Percentiles rank a stretch among this genome's conserved stretches.
Conservation (phyloP, 1,140 invertebrate species). For the Euura saliciscinereae region DNA sequence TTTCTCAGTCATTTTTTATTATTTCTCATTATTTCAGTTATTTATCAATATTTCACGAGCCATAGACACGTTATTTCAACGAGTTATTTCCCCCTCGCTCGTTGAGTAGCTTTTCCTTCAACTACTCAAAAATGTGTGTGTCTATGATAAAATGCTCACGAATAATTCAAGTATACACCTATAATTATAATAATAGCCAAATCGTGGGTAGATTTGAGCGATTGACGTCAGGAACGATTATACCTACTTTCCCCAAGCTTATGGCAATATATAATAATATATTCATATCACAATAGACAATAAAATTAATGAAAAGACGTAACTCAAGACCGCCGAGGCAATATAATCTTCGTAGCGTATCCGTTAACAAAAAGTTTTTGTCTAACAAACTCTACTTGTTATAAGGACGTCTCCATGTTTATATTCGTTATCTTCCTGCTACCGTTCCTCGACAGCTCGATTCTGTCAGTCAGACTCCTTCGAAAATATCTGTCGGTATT, state of each 20-base stretch:
- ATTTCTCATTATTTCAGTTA: too few species aligned
- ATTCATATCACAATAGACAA: too few species aligned
- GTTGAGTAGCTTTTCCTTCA: too few species aligned
- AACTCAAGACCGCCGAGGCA: neutral
- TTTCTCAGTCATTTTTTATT: too few species aligned
- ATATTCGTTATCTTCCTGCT: slow-evolving; percentile 32
- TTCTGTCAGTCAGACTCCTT: slow-evolving; percentile 42
- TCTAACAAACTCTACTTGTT: slow-evolving; percentile 27
- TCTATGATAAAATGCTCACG: too few species aligned
- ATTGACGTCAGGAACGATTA: slow-evolving; percentile 1
- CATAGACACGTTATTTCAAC: too few species aligned
- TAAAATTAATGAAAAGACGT: too few species aligned
- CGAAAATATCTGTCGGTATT: slow-evolving; percentile 31
- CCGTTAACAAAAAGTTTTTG: slow-evolving; percentile 1
- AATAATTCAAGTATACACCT: too few species aligned
- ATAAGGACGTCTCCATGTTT: slow-evolving; percentile 56
- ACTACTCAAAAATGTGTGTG: too few species aligned
- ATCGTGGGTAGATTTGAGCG: neutral
- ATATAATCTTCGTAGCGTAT: neutral
- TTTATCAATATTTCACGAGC: too few species aligned
- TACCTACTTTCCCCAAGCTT: neutral
- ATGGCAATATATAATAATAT: too few species aligned
- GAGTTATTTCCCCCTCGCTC: too few species aligned
- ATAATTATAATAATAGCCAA: neutral
- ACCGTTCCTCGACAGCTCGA: slow-evolving; percentile 29